Conservation (phyloP, 2,888 invertebrate genomes). For the Phengaris alcon region DNA sequence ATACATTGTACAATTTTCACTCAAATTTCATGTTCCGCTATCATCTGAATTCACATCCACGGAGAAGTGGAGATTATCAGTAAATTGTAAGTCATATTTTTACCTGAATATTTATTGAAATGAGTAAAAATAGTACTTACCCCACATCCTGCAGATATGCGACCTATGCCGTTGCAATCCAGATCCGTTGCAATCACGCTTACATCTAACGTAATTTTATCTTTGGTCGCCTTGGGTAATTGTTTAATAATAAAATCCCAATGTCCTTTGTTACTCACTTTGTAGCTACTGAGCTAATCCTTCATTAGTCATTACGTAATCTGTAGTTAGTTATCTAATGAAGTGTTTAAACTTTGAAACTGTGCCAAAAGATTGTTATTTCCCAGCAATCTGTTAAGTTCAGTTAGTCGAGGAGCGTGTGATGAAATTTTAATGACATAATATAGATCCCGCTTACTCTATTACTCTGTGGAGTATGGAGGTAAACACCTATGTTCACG, state of each 20-base stretch:
- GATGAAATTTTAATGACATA: constrained; percentile 76
- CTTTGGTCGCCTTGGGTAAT: too few relatives aligned
- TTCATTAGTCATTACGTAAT: constrained; percentile 20
- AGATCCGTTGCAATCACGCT: too few relatives aligned
- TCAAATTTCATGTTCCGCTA: too few relatives aligned
- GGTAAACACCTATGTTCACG: constrained; percentile 63
- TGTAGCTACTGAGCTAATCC: constrained; percentile 43
- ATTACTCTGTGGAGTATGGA: constrained; percentile 62
- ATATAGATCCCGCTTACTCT: constrained; percentile 70
- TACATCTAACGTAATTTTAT: too few relatives aligned
- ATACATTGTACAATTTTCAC: too few relatives aligned
- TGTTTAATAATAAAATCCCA: background rate
- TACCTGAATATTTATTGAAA: too few relatives aligned
- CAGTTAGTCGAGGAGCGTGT: constrained; percentile 62
- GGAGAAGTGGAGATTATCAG: too few relatives aligned
- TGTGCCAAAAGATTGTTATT: constrained; percentile 41
- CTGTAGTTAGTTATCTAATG: constrained; percentile 13
- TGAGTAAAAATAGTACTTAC: too few relatives aligned
- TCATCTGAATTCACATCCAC: too few relatives aligned
- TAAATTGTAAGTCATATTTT: too few relatives aligned
- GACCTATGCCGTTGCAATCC: too few relatives aligned
- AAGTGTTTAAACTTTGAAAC: constrained; percentile 30
- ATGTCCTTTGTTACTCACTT: constrained; percentile 37
- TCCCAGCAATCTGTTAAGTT: constrained; percentile 49
- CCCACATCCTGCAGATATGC: too few relatives aligned